Evolutionary conservation across 2,797 vertebrate species (phyloP).

Genomic region (Aselliscus stoliczkanus): DNA sequence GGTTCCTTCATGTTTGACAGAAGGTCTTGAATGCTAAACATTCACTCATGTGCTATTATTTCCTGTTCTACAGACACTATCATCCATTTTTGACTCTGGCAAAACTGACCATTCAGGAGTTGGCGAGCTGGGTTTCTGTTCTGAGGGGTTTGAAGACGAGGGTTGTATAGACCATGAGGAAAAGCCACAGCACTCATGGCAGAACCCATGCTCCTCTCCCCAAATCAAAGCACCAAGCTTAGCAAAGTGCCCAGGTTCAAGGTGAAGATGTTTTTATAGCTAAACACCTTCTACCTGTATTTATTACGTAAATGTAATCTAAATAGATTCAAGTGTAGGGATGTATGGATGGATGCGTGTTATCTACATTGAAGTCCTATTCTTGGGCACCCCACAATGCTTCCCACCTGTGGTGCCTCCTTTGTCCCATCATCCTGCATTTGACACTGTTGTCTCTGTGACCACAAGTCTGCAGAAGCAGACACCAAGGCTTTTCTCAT

Average conservation of each 20-base stretch:
- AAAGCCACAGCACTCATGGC: fast-evolving
- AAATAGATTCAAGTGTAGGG: background rate
- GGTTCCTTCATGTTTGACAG: background rate
- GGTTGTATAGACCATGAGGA: background rate
- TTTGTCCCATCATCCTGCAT: background rate
- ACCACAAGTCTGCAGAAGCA: background rate
- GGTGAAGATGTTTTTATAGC: background rate
- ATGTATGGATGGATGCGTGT: background rate
- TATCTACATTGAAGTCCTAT: background rate
- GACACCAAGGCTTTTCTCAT: too few relatives aligned
- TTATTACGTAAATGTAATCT: background rate
- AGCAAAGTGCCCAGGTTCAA: background rate
- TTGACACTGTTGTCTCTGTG: background rate
- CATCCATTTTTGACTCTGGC: background rate
- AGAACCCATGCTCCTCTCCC: background rate
- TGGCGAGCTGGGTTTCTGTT: background rate
- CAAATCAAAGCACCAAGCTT: background rate
- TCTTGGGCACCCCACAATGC: fast-evolving
- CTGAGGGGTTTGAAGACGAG: background rate
- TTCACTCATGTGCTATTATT: background rate
- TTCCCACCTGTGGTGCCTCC: background rate
- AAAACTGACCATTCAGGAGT: background rate
- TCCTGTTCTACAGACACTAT: background rate
- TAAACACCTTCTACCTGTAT: background rate
- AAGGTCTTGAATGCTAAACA: background rate